Conservation (phyloP, 2,113 vertebrate species). For the Phrynosoma platyrhinos region DNA sequence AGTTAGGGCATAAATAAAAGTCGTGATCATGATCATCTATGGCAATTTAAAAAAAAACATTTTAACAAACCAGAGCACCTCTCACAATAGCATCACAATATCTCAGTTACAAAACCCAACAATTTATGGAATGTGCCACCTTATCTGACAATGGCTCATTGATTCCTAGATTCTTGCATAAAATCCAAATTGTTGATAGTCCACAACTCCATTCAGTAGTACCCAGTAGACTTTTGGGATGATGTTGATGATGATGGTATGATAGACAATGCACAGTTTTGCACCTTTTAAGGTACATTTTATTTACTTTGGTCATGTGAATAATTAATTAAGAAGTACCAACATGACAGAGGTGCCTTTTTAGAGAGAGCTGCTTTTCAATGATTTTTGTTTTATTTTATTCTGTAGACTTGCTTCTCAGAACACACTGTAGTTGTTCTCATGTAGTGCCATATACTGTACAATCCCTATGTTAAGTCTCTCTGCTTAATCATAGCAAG, state of each 20-base stretch:
- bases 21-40: too few species aligned
- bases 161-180: too few species aligned
- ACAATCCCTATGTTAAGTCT: conserved; percentile 45
- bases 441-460: conserved; percentile 47
- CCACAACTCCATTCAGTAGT: too few species aligned
- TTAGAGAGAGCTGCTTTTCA: conserved; percentile 11
- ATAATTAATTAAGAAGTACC: conserved; percentile 39
- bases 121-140: neutral
- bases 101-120: neutral
- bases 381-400: conserved; percentile 32
- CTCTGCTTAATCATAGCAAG: conserved; percentile 63
- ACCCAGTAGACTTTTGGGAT: too few species aligned
- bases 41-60: too few species aligned
- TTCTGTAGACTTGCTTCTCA: conserved; percentile 41
- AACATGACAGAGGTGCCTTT: neutral
- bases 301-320: neutral
- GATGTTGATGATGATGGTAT: too few species aligned
- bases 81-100: too few species aligned
- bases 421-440: conserved; percentile 36
- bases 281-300: neutral
- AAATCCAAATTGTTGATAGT: too few species aligned
- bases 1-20: too few species aligned
- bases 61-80: too few species aligned
- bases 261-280: neutral
- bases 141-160: too few species aligned